Percentiles rank a stretch among this genome's conserved stretches.
Conservation (phyloP, 2,797 vertebrate species). For the Arrhamphus sclerolepis region DNA sequence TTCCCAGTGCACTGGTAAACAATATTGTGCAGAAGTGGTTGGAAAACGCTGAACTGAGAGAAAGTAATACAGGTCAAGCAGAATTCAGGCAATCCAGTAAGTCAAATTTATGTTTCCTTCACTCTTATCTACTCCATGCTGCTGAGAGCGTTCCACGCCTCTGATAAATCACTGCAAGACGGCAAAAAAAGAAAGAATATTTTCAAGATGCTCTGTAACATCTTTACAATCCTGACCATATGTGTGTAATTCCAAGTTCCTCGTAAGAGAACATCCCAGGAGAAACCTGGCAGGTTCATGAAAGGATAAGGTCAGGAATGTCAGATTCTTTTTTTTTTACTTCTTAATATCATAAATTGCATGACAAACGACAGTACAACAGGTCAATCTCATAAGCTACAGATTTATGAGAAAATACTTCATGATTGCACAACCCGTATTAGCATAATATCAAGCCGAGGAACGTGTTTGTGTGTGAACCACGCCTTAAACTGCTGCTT, state of each 20-base stretch:
- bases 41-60: neutral
- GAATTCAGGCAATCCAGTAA: neutral
- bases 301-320: too few relatives aligned
- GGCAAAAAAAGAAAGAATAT: neutral
- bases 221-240: neutral
- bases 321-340: too few relatives aligned
- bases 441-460: too few relatives aligned
- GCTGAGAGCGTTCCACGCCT: neutral
- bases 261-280: too few relatives aligned
- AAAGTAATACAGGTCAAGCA: neutral
- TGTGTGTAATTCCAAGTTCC: too few relatives aligned
- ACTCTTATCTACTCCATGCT: too few relatives aligned
- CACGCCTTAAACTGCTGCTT: neutral
- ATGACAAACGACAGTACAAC: too few relatives aligned
- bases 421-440: too few relatives aligned
- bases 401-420: too few relatives aligned
- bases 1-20: conserved; percentile 2
- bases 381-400: too few relatives aligned
- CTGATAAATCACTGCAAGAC: neutral
- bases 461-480: neutral
- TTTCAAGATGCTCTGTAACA: neutral
- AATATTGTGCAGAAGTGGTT: conserved; percentile 2
- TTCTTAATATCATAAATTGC: too few relatives aligned
- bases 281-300: too few relatives aligned
- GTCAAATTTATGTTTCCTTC: neutral